phyloP scores from a whole-genome alignment of 2,797 vertebrate species.

The Melanotaenia boesemani region DNA sequence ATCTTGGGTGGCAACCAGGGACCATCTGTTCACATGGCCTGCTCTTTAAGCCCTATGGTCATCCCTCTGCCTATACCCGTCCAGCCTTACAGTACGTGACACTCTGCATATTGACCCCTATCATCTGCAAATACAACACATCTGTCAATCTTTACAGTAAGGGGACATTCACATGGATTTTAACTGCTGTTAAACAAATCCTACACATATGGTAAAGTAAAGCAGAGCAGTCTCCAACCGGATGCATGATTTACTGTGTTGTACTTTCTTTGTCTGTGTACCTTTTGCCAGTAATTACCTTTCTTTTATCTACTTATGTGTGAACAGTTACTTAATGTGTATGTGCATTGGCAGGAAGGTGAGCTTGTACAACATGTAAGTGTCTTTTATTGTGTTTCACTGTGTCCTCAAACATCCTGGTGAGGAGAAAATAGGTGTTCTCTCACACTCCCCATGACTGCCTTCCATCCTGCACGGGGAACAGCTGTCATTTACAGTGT shows the following conservation, averaged over 20 bases:
- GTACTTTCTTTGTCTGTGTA: neutral
- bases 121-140: constrained; percentile 64
- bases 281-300: constrained; percentile 17
- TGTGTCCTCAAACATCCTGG: constrained; percentile 67
- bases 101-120: constrained; percentile 52
- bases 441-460: constrained; percentile 52
- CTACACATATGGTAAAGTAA: neutral
- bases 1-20: constrained; percentile 78
- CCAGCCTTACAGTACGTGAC: constrained; percentile 48
- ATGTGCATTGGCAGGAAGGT: constrained; percentile 44
- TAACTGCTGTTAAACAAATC: constrained; percentile 37
- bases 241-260: constrained; percentile 10
- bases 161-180: constrained; percentile 18
- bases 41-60: constrained; percentile 73
- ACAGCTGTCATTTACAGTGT: constrained; percentile 62
- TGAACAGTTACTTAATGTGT: constrained; percentile 35
- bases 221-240: constrained; percentile 1
- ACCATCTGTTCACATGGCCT: constrained; percentile 77
- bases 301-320: constrained; percentile 28
- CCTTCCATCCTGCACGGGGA: constrained; percentile 49
- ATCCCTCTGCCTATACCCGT: constrained; percentile 68
- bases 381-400: constrained; percentile 48
- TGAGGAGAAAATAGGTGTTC: constrained; percentile 70
- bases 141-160: constrained; percentile 47
- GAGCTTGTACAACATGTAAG: constrained; percentile 46